Conservation (phyloP, 1,140 invertebrate species). For the Gonatopus flavifemur region DNA sequence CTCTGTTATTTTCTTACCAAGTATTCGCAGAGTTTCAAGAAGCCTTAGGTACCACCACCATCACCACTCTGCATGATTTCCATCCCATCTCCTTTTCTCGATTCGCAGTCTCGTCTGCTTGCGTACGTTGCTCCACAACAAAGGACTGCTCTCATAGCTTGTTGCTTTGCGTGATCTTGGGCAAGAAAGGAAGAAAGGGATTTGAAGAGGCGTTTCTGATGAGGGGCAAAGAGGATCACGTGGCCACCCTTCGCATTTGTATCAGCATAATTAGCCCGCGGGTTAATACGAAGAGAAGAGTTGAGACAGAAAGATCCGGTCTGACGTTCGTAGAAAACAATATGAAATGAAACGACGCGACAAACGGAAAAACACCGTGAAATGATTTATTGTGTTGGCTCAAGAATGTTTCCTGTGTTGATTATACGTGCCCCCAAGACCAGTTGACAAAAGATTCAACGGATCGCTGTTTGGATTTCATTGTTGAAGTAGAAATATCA, state of each 20-base stretch:
- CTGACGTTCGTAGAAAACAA: too few relatives aligned
- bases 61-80: not conserved
- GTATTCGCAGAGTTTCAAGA: conserved; percentile 45
- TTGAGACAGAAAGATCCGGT: too few relatives aligned
- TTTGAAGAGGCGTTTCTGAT: too few relatives aligned
- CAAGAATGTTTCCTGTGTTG: too few relatives aligned
- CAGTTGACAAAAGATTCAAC: too few relatives aligned
- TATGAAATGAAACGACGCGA: too few relatives aligned
- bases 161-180: conserved; percentile 40
- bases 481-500: too few relatives aligned
- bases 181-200: conserved; percentile 21
- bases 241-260: conserved; percentile 8
- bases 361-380: too few relatives aligned
- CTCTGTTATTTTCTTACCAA: conserved; percentile 39
- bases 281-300: too few relatives aligned
- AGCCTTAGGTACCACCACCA: conserved; percentile 20
- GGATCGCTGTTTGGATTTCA: too few relatives aligned
- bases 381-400: too few relatives aligned
- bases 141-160: conserved; percentile 38
- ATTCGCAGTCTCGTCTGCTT: conserved; percentile 1
- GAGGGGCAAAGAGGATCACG: conserved; percentile 21
- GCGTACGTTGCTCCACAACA: conserved; percentile 31
- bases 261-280: conserved; percentile 32
- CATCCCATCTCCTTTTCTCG: not conserved
- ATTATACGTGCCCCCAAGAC: too few relatives aligned